Evolutionary conservation across 1,140 invertebrate species (phyloP).

Genomic region (Cheumatopsyche charites): DNA sequence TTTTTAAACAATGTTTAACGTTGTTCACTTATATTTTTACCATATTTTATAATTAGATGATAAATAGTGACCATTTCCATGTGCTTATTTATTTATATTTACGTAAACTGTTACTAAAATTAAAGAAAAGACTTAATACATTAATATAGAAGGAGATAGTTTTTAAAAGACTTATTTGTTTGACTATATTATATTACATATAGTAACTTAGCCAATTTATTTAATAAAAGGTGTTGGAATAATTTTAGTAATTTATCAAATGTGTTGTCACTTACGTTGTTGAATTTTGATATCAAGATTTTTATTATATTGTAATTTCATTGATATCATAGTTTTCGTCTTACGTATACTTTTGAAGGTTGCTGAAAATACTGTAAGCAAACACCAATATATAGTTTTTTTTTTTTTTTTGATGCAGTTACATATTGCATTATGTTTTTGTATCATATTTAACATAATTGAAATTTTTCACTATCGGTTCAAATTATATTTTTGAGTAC

Average conservation of each 20-base stretch:
- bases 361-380: too few species aligned
- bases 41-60: conserved; percentile 1
- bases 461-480: too few species aligned
- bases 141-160: background rate
- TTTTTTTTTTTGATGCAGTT: too few species aligned
- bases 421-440: too few species aligned
- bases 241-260: too few species aligned
- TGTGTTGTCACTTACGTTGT: too few species aligned
- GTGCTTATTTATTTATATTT: conserved; percentile 2
- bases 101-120: background rate
- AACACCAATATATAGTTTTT: too few species aligned
- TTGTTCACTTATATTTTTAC: background rate
- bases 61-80: background rate
- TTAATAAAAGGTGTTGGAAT: conserved; percentile 14
- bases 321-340: background rate
- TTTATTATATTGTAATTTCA: too few species aligned
- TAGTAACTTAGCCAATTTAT: conserved; percentile 20
- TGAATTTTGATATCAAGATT: too few species aligned
- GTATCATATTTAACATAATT: too few species aligned
- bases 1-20: background rate
- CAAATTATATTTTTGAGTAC: too few species aligned
- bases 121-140: background rate
- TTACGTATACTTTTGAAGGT: background rate
- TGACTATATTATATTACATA: background rate
- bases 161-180: conserved; percentile 9